Percentiles rank a stretch among this genome's conserved stretches.
Evolutionary conservation across 2,888 invertebrate species (phyloP).

Genomic region (Macroteleia sp.): DNA sequence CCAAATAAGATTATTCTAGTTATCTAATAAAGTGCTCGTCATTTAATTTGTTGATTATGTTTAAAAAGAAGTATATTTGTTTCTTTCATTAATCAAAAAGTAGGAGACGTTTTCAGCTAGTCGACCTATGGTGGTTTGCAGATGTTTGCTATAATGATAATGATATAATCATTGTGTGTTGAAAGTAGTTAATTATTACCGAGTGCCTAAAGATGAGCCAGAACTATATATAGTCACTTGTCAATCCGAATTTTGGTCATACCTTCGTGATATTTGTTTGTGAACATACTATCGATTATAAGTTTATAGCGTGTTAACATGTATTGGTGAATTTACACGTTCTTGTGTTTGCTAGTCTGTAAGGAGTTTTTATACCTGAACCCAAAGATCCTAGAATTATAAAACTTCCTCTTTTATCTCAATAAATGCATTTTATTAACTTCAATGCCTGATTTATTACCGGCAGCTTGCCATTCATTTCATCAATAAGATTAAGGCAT

Average conservation of each 20-base stretch:
- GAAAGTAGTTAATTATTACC: conserved; percentile 6
- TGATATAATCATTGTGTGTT: conserved; percentile 21
- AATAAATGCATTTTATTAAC: conserved; percentile 73
- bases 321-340: neutral
- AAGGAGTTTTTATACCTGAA: conserved; percentile 72
- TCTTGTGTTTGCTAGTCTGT: conserved; percentile 65
- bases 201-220: too few species aligned
- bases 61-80: neutral
- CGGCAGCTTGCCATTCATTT: conserved; percentile 29
- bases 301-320: neutral
- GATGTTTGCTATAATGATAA: conserved; percentile 10
- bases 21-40: too few species aligned
- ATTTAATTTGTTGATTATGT: too few species aligned
- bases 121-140: conserved; percentile 13
- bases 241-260: neutral
- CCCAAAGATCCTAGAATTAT: conserved; percentile 75
- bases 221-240: too few species aligned
- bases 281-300: neutral
- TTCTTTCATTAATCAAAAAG: neutral
- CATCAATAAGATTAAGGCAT: conserved; percentile 20
- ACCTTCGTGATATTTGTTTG: neutral
- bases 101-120: neutral
- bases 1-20: too few species aligned
- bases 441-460: conserved; percentile 50
- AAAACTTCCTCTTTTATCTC: conserved; percentile 61